Evolutionary conservation across 2,888 invertebrate genomes (phyloP).

Genomic region (Epirrita christyi): DNA sequence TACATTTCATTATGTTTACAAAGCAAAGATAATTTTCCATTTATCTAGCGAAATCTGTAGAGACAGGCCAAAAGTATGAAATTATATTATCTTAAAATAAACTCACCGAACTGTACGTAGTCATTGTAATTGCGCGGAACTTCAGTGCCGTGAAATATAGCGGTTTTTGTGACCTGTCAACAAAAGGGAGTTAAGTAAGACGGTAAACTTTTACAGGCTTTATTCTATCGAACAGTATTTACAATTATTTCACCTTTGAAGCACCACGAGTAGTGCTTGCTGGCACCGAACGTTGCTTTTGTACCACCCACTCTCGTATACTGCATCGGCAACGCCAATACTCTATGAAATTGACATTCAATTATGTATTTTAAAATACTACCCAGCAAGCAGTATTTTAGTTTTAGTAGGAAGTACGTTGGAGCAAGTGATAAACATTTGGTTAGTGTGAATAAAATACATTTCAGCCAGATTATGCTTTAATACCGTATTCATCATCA

Average conservation of each 20-base stretch:
- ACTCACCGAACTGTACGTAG: conserved; percentile 5
- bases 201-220: not conserved
- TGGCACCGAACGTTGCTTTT: conserved; percentile 54
- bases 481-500: too few species aligned
- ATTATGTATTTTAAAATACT: not conserved
- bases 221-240: not conserved
- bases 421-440: not conserved
- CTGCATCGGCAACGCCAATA: conserved; percentile 65
- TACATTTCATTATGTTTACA: too few species aligned
- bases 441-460: too few species aligned
- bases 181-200: conserved; percentile 13
- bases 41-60: not conserved
- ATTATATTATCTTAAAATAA: too few species aligned
- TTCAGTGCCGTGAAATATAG: conserved; percentile 70
- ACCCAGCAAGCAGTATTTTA: too few species aligned
- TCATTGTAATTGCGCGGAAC: conserved; percentile 67
- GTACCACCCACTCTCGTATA: conserved; percentile 54
- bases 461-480: too few species aligned
- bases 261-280: conserved; percentile 57
- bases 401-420: too few species aligned
- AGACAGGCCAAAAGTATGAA: too few species aligned
- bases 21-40: too few species aligned
- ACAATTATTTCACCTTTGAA: conserved; percentile 58
- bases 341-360: conserved; percentile 49
- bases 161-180: conserved; percentile 70